Evolutionary conservation across 2,888 invertebrate species (phyloP).

Genomic region (Pristionchus japonicus): DNA sequence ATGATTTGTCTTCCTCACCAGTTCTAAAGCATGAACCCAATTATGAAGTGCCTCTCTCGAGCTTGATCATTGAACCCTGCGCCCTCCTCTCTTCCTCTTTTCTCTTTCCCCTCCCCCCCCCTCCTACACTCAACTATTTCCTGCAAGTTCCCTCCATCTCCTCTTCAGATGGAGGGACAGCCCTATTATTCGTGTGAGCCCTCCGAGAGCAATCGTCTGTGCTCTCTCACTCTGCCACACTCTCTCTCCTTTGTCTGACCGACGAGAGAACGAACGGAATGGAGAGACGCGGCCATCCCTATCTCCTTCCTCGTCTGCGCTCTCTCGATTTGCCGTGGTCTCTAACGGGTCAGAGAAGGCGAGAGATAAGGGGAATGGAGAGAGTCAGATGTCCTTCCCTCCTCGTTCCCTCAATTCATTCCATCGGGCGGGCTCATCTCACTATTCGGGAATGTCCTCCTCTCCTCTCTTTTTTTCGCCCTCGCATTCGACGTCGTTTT

Average conservation of each 20-base stretch:
- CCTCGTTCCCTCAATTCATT: constrained; percentile 37
- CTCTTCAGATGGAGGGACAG: not conserved
- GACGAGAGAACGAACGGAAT: no score
- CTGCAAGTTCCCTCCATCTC: not conserved
- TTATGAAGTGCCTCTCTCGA: not conserved
- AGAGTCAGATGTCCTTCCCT: not conserved
- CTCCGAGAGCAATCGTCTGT: not conserved
- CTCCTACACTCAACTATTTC: not conserved
- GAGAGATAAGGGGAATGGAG: not conserved
- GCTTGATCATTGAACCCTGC: not conserved
- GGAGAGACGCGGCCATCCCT: no score
- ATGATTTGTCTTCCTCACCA: not conserved
- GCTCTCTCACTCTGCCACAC: no score
- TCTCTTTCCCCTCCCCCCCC: not conserved
- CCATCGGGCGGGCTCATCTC: constrained; percentile 25
- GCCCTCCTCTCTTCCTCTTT: not conserved
- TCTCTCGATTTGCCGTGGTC: not conserved
- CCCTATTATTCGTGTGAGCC: constrained; percentile 21
- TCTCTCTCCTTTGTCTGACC: no score
- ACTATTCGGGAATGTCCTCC: constrained; percentile 25
- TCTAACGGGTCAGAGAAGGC: not conserved
- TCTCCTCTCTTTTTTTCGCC: not conserved
- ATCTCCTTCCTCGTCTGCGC: not conserved
- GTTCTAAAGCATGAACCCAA: not conserved
- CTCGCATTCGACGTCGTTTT: not conserved